A percentile compares a stretch with the other conserved stretches of the same genome.
phyloP scores from a whole-genome alignment of 2,888 invertebrate genomes.

The Schizotus pectinicornis region DNA sequence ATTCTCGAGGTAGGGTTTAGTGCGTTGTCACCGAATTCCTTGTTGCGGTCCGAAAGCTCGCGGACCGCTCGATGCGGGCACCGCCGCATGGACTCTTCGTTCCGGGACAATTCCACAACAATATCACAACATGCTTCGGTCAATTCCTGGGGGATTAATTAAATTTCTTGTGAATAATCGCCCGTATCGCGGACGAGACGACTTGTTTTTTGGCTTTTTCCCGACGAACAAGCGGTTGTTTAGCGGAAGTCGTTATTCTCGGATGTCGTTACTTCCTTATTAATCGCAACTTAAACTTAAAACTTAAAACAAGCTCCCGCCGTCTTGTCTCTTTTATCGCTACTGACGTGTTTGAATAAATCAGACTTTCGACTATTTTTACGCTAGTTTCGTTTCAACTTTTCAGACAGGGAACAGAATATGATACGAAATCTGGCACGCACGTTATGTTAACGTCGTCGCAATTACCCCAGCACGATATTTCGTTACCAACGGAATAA shows the following conservation, averaged over 20 bases:
- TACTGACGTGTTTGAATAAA: constrained; percentile 25
- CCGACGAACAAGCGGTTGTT: background rate
- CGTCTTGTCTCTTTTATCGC: constrained; percentile 21
- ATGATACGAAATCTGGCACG: constrained; percentile 13
- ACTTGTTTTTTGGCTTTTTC: background rate
- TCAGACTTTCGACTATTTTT: constrained; percentile 20
- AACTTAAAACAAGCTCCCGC: constrained; percentile 15
- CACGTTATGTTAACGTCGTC: constrained; percentile 14
- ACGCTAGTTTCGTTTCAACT: constrained; percentile 12
- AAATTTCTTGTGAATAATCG: constrained; percentile 5
- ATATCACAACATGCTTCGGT: constrained; percentile 3
- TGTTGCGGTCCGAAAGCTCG: constrained; percentile 24
- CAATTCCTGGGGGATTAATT: constrained; percentile 6
- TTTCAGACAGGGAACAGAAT: constrained; percentile 4
- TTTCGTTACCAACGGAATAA: constrained; percentile 6
- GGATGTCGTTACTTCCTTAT: constrained; percentile 21
- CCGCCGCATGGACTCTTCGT: background rate
- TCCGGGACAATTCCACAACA: constrained; percentile 7
- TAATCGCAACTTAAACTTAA: constrained; percentile 22
- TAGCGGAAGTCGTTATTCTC: constrained; percentile 20
- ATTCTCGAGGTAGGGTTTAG: constrained; percentile 29
- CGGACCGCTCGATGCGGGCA: constrained; percentile 16
- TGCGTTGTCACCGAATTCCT: constrained; percentile 37
- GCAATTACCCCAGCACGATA: constrained; percentile 1
- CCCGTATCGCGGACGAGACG: too few species aligned